Evolutionary conservation across 2,797 vertebrate genomes (phyloP), one percentile per base, ranked within the genome.

Genomic region (Nyctibius grandis): DNA sequence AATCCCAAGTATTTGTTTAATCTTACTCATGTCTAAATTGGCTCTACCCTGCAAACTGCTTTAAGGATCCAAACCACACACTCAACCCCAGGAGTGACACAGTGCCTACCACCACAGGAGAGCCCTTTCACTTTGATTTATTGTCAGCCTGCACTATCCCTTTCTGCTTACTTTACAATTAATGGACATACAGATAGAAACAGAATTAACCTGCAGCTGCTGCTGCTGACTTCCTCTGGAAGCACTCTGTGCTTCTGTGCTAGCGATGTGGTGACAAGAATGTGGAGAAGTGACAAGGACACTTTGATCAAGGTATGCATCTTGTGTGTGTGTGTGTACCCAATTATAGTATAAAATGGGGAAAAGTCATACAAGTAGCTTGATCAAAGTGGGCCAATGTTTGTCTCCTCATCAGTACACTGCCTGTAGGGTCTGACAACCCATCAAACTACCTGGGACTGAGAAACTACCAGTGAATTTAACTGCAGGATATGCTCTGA

Each of bases 301-400:
- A 70, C 85, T 95, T 91, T 92, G 93, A 97, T 95, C 85, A 91
- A 74, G 53, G 63, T 79, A 87, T 16, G 56, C 59, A 89, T 70
- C 50, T 26, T 64, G n/a, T 75, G 67, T 34, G 19, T 16, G 21
- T 17, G 38, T 70, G 44, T 36, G 26, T 88, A 34, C 34, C 29
- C 53, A 60, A 83, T 80, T 93, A 87, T 34, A 92, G 91, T 82
- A 83, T 87, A 87, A 95, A 90, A 85, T 85, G 34, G 85, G 85
- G 50, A 91, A 94, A 93, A 93, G 65, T 59, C 91, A 93, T 57
- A 93, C 85, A 95, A 88, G 63, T 33, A 89, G 86, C 67, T 85
- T 83, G 90, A 96, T 95, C 96, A 96, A 95, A 96, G 80, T 15
- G 61, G 56, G 38, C 56, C 77, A 89, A 1, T 44, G 91, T 77